Base-by-base conservation (phyloP, 2,113 vertebrate species). In the Prionailurus viverrinus region DNA sequence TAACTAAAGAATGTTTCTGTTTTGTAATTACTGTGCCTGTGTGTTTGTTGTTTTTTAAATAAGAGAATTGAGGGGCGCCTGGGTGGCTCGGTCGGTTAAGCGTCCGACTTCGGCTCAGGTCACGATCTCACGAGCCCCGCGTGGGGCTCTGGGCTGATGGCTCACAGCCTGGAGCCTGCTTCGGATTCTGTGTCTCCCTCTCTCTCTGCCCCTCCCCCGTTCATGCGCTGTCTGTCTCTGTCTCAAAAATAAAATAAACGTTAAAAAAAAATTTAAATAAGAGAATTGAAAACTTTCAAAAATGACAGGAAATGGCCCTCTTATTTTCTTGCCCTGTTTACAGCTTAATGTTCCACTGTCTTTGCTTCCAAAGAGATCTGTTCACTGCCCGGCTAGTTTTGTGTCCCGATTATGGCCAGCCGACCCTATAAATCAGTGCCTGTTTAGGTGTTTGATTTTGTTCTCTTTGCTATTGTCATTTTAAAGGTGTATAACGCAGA, bases 401-500 rank as follows among this genome's bases (percentile, higher is more conserved):
- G 91, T 98, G 96, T 97, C 94, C 97, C 83, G 61, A 95, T 95
- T 93, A 91, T 31, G 51, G 91, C 97, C 21, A 91, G 69, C 85
- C 51, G 33, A 95, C 93, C 81, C 94, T 58, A 93, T 91, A 90
- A 96, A 85, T 94, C 85, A 96, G 69, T 96, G 92, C 80, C 96
- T 95, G 55, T 78, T 97, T 89, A 97, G 93, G 58, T 94, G 90
- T 98, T 97, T 98, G 95, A 92, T 98, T 98, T 98, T 93, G 36
- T 98, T 97, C 98, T 98, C 87, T 92, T 97, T 88, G 39, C 69
- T 97, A 76, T 97, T 98, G 97, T 98, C 96, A 89, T 97, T 97
- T 97, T 98, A 97, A 98, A 98, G 83, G 87, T 98, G 33, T 92
- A 95, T 97, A 98, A 98, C 94, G 98, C 91, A 97, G 93, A 94